A percentile compares a stretch with the other conserved stretches of the same genome.
phyloP scores from a whole-genome alignment of 2,797 vertebrate genomes.

The Podarcis siculus region DNA sequence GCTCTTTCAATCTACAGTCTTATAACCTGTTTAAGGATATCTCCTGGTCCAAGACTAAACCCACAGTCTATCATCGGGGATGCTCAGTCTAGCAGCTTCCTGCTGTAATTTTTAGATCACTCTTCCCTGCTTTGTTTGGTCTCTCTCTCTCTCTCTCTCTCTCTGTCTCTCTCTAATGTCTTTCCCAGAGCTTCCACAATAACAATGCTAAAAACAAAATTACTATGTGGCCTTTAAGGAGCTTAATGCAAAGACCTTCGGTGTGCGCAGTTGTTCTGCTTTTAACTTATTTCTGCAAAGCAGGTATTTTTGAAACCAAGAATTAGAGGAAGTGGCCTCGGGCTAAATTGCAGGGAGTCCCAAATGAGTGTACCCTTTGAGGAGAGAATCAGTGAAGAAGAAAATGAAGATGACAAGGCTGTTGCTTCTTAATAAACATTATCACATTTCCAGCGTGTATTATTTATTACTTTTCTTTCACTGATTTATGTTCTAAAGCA shows the following conservation, averaged over 20 bases:
- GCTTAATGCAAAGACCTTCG: slow-evolving; percentile 70
- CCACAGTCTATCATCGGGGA: neutral
- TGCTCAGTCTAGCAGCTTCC: neutral
- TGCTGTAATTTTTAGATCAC: neutral
- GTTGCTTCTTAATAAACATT: slow-evolving; percentile 86
- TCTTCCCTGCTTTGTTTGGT: neutral
- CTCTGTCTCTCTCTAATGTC: slow-evolving; percentile 33
- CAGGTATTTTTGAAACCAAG: slow-evolving; percentile 79
- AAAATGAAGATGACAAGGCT: slow-evolving; percentile 85
- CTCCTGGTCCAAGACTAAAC: neutral
- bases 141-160: neutral
- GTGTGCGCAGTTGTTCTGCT: slow-evolving; percentile 68
- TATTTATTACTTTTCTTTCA: slow-evolving; percentile 80
- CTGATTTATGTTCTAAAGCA: slow-evolving; percentile 80
- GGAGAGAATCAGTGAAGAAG: slow-evolving; percentile 81
- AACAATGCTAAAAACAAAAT: slow-evolving; percentile 51
- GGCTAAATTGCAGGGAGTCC: slow-evolving; percentile 80
- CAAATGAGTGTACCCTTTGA: slow-evolving; percentile 79
- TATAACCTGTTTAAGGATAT: fast-evolving
- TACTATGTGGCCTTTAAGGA: slow-evolving; percentile 63
- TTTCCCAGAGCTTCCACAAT: slow-evolving; percentile 42
- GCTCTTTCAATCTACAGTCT: neutral
- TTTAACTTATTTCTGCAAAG: slow-evolving; percentile 80
- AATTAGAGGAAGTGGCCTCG: slow-evolving; percentile 79
- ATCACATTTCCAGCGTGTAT: slow-evolving; percentile 81